Percentiles rank a stretch among this genome's conserved stretches.
These are phyloP conservation scores for Zaprionus capensis DNA, from an alignment of 1,140 invertebrate genomes.

Conservation along the genomic window DNA sequence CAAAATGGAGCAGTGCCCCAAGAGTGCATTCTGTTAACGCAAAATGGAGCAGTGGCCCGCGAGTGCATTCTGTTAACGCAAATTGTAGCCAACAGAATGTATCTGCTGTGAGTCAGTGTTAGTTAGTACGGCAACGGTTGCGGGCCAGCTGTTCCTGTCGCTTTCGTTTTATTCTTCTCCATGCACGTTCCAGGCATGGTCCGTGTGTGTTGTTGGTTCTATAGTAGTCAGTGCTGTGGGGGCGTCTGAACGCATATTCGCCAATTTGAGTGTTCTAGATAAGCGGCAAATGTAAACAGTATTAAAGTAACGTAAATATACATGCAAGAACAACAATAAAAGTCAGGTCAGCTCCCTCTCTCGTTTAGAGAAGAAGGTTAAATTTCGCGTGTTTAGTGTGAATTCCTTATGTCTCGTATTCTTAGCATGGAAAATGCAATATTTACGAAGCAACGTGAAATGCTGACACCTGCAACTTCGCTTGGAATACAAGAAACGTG, in stretches of 20 bases:
- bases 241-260: slow-evolving; percentile 34
- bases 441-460: slow-evolving; percentile 14
- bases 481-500: slow-evolving; percentile 57
- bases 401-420: slow-evolving; percentile 8
- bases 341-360: background rate
- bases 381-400: background rate
- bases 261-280: slow-evolving; percentile 32
- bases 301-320: slow-evolving; percentile 30
- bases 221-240: slow-evolving; percentile 19
- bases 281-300: slow-evolving; percentile 41
- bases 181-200: slow-evolving; percentile 23
- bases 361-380: slow-evolving; percentile 1
- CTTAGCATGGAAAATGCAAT: slow-evolving; percentile 23
- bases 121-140: slow-evolving; percentile 14
- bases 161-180: slow-evolving; percentile 24
- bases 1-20: background rate
- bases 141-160: slow-evolving; percentile 27
- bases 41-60: background rate
- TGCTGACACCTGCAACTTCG: slow-evolving; percentile 31
- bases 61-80: slow-evolving; percentile 4
- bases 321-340: background rate
- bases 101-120: slow-evolving; percentile 2
- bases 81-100: background rate
- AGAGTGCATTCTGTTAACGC: background rate
- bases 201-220: background rate